Evolutionary conservation across 2,888 invertebrate genomes (phyloP).

Genomic region (Ernsta delagoae): DNA sequence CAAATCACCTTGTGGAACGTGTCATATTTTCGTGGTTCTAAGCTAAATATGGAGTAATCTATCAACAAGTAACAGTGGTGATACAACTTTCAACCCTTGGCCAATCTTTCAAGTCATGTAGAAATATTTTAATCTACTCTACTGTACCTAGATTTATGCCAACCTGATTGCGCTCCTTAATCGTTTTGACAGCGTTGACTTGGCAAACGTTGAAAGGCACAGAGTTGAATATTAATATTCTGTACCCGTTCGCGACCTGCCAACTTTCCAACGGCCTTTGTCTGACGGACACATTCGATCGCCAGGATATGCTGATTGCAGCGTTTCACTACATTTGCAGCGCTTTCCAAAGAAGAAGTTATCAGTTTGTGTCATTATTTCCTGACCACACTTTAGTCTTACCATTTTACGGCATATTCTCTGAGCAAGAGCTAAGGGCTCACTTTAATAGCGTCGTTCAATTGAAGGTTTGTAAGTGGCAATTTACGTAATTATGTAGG

Average conservation of each 20-base stretch:
- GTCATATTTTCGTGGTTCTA: not conserved
- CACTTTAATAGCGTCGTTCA: constrained; percentile 33
- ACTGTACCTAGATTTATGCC: not conserved
- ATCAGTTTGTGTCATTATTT: constrained; percentile 2
- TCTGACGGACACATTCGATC: constrained; percentile 49
- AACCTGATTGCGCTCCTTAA: not conserved
- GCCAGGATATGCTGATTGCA: constrained; percentile 58
- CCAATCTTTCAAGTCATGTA: not conserved
- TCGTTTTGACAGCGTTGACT: not conserved
- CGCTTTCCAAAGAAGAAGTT: constrained; percentile 49
- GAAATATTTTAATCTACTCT: not conserved
- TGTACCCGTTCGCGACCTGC: constrained; percentile 47
- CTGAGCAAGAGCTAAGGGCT: constrained; percentile 12
- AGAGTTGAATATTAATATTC: constrained; percentile 5
- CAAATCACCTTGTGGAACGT: not conserved
- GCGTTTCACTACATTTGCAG: constrained; percentile 40
- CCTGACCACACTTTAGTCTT: not conserved
- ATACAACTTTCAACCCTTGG: not conserved
- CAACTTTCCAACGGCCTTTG: constrained; percentile 80
- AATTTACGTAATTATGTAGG: constrained; percentile 62
- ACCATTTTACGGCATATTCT: constrained; percentile 1
- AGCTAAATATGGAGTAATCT: not conserved
- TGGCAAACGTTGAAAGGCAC: not conserved
- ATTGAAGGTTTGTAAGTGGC: constrained; percentile 44
- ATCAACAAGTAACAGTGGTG: not conserved